These are phyloP conservation scores for Scaptomyza montana DNA, from an alignment of 1,140 invertebrate species.

Conservation along the genomic window DNA sequence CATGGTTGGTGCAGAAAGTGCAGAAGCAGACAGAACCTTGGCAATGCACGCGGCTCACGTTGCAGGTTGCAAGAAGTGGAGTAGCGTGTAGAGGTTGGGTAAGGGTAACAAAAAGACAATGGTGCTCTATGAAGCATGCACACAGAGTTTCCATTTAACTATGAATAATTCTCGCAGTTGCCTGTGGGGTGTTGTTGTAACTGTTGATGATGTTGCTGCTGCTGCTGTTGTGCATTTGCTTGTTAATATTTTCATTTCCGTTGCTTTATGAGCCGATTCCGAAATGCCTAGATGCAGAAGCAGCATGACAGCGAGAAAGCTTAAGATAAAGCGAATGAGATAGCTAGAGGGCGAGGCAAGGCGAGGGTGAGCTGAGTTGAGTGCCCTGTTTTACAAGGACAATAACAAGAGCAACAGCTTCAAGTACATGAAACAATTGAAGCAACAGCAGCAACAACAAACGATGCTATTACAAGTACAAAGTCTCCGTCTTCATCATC, in stretches of 20 bases:
- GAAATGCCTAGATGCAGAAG: constrained; percentile 57
- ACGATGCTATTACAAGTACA: constrained; percentile 60
- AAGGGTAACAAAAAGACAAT: constrained; percentile 34
- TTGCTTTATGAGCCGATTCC: constrained; percentile 78
- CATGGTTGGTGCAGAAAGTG: background rate
- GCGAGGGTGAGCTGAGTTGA: constrained; percentile 62
- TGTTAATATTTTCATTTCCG: constrained; percentile 83
- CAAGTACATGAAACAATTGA: constrained; percentile 49
- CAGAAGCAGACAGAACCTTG: constrained; percentile 26
- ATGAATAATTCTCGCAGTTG: constrained; percentile 68
- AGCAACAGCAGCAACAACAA: constrained; percentile 45
- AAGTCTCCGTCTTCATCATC: constrained; percentile 14
- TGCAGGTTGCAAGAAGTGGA: background rate
- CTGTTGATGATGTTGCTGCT: constrained; percentile 15
- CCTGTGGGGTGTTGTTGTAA: constrained; percentile 32
- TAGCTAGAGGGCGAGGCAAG: background rate
- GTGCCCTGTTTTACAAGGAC: constrained; percentile 66
- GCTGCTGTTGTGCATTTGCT: constrained; percentile 70
- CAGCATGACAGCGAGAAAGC: background rate
- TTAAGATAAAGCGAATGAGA: background rate
- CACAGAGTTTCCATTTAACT: constrained; percentile 77
- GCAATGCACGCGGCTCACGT: constrained; percentile 32
- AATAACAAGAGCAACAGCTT: constrained; percentile 74
- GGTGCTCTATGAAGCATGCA: constrained; percentile 69
- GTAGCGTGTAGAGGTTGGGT: background rate